These are phyloP conservation scores for Calliopum simillimum DNA, from an alignment of 2,888 invertebrate species.

Conservation along the genomic window DNA sequence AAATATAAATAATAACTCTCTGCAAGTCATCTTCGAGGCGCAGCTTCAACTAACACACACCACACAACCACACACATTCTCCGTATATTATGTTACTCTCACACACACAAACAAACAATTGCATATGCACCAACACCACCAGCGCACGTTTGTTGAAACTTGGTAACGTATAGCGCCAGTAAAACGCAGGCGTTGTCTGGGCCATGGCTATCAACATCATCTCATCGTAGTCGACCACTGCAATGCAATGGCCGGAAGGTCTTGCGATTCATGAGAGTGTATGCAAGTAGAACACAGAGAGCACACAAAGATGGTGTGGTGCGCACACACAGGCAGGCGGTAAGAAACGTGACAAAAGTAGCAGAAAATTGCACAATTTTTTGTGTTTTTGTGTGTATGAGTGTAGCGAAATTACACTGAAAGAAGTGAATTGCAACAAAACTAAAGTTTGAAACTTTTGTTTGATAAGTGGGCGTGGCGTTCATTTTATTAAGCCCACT, in stretches of 20 bases:
- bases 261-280: not conserved
- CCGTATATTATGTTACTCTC: too few relatives aligned
- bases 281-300: too few relatives aligned
- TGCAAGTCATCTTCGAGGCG: slow-evolving; percentile 15
- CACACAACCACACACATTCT: not conserved
- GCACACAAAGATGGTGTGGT: not conserved
- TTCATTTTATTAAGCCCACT: too few relatives aligned
- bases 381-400: not conserved
- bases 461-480: too few relatives aligned
- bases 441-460: too few relatives aligned
- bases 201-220: not conserved
- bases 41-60: not conserved
- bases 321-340: not conserved
- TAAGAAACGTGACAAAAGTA: slow-evolving; percentile 7
- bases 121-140: not conserved
- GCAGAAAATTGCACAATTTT: slow-evolving; percentile 16
- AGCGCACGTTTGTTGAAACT: not conserved
- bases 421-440: not conserved
- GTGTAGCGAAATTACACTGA: not conserved
- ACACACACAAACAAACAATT: not conserved
- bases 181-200: slow-evolving; percentile 27
- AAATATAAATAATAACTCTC: slow-evolving; percentile 24
- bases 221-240: not conserved
- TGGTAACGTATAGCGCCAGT: not conserved
- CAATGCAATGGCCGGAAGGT: not conserved